Evolutionary conservation across 64 coral and sea anemone genomes (phyloP).

Genomic region (Pocillopora damicornis): DNA sequence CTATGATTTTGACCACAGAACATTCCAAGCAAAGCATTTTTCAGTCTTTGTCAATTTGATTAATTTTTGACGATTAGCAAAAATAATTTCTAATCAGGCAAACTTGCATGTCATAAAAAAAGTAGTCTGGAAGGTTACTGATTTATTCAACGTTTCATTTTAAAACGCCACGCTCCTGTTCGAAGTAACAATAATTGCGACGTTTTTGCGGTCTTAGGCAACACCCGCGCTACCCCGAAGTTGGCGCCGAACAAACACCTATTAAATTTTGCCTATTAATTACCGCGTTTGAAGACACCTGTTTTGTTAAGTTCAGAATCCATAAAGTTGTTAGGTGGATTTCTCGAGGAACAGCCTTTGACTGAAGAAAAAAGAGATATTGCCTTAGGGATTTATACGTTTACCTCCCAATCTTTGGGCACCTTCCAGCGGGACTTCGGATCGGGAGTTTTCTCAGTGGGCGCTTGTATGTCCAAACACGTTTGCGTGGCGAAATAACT

Average conservation of each 20-base stretch:
- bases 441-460: not conserved
- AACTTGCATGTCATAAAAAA: not conserved
- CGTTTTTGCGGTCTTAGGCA: not conserved
- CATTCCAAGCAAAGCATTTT: too few relatives aligned
- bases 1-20: too few relatives aligned
- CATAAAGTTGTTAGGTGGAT: not conserved
- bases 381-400: not conserved
- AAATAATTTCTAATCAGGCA: not conserved
- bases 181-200: not conserved
- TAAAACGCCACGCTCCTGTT: not conserved
- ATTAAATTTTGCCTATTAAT: slow-evolving; percentile 35
- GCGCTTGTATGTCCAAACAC: not conserved
- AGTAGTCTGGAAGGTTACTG: not conserved
- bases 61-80: not conserved
- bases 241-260: slow-evolving; percentile 26
- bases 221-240: not conserved
- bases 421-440: not conserved
- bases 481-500: not conserved
- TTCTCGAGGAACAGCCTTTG: not conserved
- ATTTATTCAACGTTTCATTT: slow-evolving; percentile 18
- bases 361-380: not conserved
- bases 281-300: slow-evolving; percentile 7
- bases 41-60: not conserved
- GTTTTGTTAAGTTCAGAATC: not conserved
- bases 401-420: not conserved